Percentiles rank a stretch among this genome's conserved stretches.
phyloP scores from a whole-genome alignment of 2,888 invertebrate species.

The Branchinecta sandiegonensis region DNA sequence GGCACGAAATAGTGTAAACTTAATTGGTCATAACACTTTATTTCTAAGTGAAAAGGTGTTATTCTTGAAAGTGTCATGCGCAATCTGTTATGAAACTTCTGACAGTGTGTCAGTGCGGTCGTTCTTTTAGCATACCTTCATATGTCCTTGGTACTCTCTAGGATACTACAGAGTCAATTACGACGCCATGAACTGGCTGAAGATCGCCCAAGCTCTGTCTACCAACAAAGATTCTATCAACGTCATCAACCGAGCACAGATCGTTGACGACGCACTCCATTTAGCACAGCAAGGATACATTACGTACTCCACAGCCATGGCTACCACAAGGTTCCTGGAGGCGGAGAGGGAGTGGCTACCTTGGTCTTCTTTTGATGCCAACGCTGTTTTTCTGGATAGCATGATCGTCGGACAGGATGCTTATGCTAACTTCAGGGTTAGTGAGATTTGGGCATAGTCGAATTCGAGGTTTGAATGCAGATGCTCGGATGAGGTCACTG shows the following conservation, averaged over 20 bases:
- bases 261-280: not conserved
- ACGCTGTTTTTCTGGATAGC: not conserved
- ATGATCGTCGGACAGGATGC: not conserved
- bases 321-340: not conserved
- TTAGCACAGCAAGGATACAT: not conserved
- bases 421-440: not conserved
- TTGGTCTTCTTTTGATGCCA: constrained; percentile 6
- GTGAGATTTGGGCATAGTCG: not conserved
- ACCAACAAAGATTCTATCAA: not conserved
- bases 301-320: not conserved
- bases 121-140: not conserved
- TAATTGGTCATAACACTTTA: too few relatives aligned
- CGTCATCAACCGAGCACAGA: not conserved
- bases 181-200: constrained; percentile 32
- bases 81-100: too few relatives aligned
- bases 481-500: too few relatives aligned
- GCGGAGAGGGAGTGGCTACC: constrained; percentile 2
- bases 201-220: not conserved
- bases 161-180: constrained; percentile 37
- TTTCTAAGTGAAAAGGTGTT: too few relatives aligned
- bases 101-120: not conserved
- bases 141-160: constrained; percentile 29
- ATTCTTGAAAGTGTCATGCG: too few relatives aligned
- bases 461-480: too few relatives aligned
- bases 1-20: too few relatives aligned